phyloP scores from a whole-genome alignment of 2,113 vertebrate genomes.

The Cricetomys ansorgei region DNA sequence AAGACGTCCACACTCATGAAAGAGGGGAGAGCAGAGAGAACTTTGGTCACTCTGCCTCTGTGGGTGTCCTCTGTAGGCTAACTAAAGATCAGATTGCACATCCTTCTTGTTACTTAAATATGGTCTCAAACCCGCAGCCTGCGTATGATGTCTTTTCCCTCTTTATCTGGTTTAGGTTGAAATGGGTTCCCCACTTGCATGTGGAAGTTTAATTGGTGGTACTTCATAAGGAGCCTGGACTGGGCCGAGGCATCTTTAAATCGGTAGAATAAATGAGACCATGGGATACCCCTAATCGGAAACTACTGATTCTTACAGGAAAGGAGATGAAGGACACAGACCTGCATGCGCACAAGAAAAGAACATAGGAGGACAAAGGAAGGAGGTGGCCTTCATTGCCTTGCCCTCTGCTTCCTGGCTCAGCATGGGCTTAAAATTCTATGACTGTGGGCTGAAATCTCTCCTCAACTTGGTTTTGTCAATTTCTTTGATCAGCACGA shows the following conservation, averaged over 20 bases:
- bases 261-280: background rate
- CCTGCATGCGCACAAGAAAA: background rate
- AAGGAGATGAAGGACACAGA: background rate
- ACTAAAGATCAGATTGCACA: background rate
- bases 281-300: background rate
- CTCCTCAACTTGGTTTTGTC: background rate
- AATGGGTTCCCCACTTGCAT: background rate
- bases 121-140: background rate
- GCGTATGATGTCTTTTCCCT: background rate
- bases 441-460: background rate
- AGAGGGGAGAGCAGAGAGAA: background rate
- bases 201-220: background rate
- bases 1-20: background rate
- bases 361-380: background rate
- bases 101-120: background rate
- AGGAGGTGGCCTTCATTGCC: background rate
- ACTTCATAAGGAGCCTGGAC: background rate
- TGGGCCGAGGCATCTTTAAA: background rate
- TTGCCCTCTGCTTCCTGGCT: background rate
- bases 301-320: background rate
- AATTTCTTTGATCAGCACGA: background rate
- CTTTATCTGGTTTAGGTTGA: background rate
- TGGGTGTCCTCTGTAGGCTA: fast-evolving
- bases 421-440: background rate
- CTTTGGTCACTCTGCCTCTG: background rate